Percentiles rank a stretch among this genome's conserved stretches.
Evolutionary conservation across 1,140 invertebrate species (phyloP).

Genomic region (Bombus fervidus): DNA sequence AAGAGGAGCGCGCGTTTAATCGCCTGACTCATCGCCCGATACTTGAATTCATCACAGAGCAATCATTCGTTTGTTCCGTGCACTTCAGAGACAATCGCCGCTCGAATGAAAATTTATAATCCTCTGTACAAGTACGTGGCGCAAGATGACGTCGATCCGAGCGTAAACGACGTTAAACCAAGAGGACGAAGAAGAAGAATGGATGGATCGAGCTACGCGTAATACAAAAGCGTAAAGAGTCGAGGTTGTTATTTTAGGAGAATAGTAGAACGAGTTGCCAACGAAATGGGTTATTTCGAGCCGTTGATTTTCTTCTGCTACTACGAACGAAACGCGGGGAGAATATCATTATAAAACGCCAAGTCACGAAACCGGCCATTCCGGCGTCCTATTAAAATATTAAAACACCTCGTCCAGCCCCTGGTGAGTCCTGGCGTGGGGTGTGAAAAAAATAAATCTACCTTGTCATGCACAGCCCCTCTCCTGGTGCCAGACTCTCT

Average conservation of each 20-base stretch:
- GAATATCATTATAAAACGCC: conserved; percentile 82
- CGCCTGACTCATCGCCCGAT: conserved; percentile 26
- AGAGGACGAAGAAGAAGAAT: neutral
- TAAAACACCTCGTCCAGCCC: conserved; percentile 81
- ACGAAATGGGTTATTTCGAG: conserved; percentile 77
- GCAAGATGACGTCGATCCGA: conserved; percentile 29
- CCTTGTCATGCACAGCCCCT: conserved; percentile 81
- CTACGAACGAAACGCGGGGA: conserved; percentile 78
- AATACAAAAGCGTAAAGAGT: conserved; percentile 52
- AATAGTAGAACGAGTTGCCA: conserved; percentile 67
- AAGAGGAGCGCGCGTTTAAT: conserved; percentile 16
- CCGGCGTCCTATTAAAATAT: conserved; percentile 82
- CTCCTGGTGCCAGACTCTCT: conserved; percentile 67
- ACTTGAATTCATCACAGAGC: neutral
- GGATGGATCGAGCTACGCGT: conserved; percentile 48
- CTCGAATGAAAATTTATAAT: conserved; percentile 47
- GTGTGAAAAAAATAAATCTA: conserved; percentile 82
- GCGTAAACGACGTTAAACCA: conserved; percentile 51
- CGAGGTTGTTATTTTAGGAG: conserved; percentile 67
- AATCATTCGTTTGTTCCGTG: conserved; percentile 16
- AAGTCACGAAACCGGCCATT: conserved; percentile 81
- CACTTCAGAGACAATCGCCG: neutral
- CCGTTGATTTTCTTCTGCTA: conserved; percentile 77
- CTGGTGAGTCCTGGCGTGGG: conserved; percentile 73
- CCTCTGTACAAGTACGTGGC: conserved; percentile 24